A percentile compares a stretch with the other conserved stretches of the same genome.
These are phyloP conservation scores for Lichenostomus cassidix DNA, from an alignment of 2,113 vertebrate genomes.

Conservation along the genomic window DNA sequence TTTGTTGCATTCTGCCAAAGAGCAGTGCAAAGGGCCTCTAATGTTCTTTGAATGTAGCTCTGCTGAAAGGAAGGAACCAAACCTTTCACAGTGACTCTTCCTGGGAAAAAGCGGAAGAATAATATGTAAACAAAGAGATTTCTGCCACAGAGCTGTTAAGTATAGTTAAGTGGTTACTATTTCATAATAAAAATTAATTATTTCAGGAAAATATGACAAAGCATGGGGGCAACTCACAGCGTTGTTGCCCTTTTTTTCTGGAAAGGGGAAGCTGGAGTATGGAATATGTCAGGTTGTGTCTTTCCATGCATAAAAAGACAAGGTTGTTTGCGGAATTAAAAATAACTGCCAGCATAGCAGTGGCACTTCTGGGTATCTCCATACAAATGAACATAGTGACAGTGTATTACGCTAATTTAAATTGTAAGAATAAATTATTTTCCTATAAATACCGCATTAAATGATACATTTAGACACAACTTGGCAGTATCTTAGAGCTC, in stretches of 20 bases:
- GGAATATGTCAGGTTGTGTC: neutral
- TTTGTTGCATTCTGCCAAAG: neutral
- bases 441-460: constrained; percentile 1
- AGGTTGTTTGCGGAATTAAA: neutral
- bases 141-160: neutral
- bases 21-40: neutral
- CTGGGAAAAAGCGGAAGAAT: neutral
- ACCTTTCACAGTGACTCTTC: neutral
- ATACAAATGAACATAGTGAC: neutral
- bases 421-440: constrained; percentile 36
- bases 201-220: neutral
- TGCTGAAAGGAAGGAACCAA: neutral
- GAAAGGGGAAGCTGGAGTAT: neutral
- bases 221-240: neutral
- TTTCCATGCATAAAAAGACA: neutral
- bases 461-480: neutral
- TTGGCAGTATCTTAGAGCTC: constrained; percentile 15
- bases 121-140: neutral
- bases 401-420: neutral
- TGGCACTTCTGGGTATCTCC: neutral
- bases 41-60: neutral
- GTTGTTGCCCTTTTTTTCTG: neutral
- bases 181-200: neutral
- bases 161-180: neutral
- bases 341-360: neutral